Evolutionary conservation across 1,140 invertebrate genomes (phyloP).

Genomic region (Anoplophora glabripennis): DNA sequence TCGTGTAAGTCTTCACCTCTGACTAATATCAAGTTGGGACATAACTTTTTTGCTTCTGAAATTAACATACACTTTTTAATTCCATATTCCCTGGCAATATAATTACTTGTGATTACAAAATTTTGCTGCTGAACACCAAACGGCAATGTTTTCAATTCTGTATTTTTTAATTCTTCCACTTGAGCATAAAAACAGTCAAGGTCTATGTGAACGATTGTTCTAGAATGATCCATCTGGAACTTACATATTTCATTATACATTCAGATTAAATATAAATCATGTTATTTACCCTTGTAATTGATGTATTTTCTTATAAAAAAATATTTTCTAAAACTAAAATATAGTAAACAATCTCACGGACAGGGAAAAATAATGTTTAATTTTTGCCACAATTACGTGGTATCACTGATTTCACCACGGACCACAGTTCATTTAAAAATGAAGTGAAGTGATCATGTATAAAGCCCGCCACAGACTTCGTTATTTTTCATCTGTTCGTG

Average conservation of each 20-base stretch:
- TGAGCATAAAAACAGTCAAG: conserved; percentile 82
- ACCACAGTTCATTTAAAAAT: no score
- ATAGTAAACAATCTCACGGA: no score
- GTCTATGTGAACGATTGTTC: conserved; percentile 72
- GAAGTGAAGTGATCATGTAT: no score
- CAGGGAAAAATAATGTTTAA: no score
- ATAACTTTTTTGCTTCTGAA: conserved; percentile 63
- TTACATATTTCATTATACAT: conserved; percentile 2
- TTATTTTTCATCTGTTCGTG: no score
- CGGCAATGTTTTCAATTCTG: conserved; percentile 60
- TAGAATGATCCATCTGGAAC: conserved; percentile 49
- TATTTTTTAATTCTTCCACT: conserved; percentile 72
- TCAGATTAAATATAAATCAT: conserved; percentile 4
- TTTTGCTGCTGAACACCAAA: conserved; percentile 78
- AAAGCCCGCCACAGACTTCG: no score
- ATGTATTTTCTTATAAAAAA: no score
- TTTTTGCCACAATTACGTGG: no score
- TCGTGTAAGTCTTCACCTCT: conserved; percentile 74
- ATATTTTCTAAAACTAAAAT: no score
- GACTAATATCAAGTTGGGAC: conserved; percentile 65
- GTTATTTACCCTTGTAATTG: no score
- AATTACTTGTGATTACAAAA: conserved; percentile 77
- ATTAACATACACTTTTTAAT: conserved; percentile 72
- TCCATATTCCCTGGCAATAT: conserved; percentile 67
- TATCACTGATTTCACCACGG: no score